Evolutionary conservation across 2,888 invertebrate species (phyloP), one percentile per base, ranked within the genome.

Genomic region (Nowickia ferox): DNA sequence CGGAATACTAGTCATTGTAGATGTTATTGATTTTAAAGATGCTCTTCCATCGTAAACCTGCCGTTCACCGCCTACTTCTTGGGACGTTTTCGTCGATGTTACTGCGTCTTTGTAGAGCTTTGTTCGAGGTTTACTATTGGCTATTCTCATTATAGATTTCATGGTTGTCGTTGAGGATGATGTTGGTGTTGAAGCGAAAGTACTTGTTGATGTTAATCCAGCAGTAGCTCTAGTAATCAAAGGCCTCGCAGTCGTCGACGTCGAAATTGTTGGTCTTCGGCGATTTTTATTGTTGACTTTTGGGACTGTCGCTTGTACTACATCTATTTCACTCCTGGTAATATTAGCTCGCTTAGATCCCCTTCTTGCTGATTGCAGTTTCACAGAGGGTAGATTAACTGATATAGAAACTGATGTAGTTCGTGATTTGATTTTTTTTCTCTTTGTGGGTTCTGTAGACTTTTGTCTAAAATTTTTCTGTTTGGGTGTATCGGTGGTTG

Each of bases 61-160:
- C 1, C 40, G 17, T 1, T 76, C 71, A 19, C 59, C 44, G 30
- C 48, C 17, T 2, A 22, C 17, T 10, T 79, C 61, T 40, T 48
- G 66, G 0, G 65, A 30, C 19, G 22, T 9, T 38, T 51, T 79
- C 9, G 8, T 48, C 19, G 53, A 9, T 0, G 75, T 30, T 55
- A 19, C 71, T 19, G 38, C 9, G 38, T 72, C 71, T 6, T 42
- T 79, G 11, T 61, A 42, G 2, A 42, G 9, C 15, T 61, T 83
- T 59, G 59, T 30, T 30, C 79, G 51, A 13, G 79, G 19, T 48
- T 86, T 80, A 40, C 66, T 83, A 55, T 80, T 75, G 5, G 61
- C 38, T 69, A 76, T 75, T 79, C 72, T 76, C 82, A 78, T 78
- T 53, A 75, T 72, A 8, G 84, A 80, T 82, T 77, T 85, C 69